These are phyloP conservation scores for Brachionus koreanus DNA, from an alignment of 1,140 invertebrate genomes.

Conservation along the genomic window DNA sequence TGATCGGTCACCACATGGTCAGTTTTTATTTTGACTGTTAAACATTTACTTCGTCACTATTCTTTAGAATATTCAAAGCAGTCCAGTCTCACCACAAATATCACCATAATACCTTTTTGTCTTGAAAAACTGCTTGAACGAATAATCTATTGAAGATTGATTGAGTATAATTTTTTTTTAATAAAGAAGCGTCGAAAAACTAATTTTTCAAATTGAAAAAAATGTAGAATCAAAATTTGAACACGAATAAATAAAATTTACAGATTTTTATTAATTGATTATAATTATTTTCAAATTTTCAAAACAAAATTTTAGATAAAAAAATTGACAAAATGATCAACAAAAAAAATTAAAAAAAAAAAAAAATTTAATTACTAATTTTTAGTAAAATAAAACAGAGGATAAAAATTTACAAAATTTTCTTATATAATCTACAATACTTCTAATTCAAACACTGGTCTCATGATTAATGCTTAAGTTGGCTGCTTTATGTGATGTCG, in stretches of 20 bases:
- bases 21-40: too few relatives aligned
- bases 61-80: too few relatives aligned
- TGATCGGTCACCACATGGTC: too few relatives aligned
- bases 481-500: neutral
- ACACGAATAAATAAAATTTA: too few relatives aligned
- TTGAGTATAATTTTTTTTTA: too few relatives aligned
- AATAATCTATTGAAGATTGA: too few relatives aligned
- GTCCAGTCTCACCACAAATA: too few relatives aligned
- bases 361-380: neutral
- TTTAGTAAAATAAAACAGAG: neutral
- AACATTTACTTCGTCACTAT: too few relatives aligned
- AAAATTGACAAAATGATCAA: neutral
- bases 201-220: neutral
- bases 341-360: neutral
- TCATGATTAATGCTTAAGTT: slow-evolving; percentile 25
- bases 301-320: neutral
- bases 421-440: neutral
- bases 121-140: too few relatives aligned
- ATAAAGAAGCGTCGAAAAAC: neutral
- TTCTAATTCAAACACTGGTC: slow-evolving; percentile 15
- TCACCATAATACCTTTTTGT: too few relatives aligned
- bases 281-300: neutral
- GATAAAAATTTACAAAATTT: slow-evolving; percentile 11
- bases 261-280: too few relatives aligned
- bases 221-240: too few relatives aligned